phyloP scores from a whole-genome alignment of 2,888 invertebrate species.

The Xestobium rufovillosum region DNA sequence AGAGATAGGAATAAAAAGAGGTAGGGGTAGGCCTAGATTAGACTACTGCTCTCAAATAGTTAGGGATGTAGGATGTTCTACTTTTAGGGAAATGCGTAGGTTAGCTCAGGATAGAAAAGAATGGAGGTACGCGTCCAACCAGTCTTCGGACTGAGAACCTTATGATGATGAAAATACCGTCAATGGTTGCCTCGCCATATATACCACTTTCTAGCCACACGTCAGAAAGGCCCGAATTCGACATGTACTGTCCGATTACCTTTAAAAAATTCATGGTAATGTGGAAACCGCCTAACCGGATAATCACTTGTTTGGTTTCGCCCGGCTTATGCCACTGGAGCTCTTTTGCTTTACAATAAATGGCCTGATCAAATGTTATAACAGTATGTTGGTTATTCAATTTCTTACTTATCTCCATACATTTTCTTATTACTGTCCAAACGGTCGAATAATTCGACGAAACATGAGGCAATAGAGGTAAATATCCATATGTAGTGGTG shows the following conservation, averaged over 20 bases:
- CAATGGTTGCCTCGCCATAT: slow-evolving; percentile 15
- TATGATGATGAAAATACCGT: too few species aligned
- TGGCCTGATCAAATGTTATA: slow-evolving; percentile 20
- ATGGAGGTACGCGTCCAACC: too few species aligned
- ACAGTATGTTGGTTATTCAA: slow-evolving; percentile 13
- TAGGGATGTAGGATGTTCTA: too few species aligned
- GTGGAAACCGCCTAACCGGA: slow-evolving; percentile 20
- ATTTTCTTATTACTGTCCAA: slow-evolving; percentile 16
- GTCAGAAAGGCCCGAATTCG: slow-evolving; percentile 15
- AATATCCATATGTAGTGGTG: slow-evolving; percentile 13
- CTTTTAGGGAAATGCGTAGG: too few species aligned
- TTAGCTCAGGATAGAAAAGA: too few species aligned
- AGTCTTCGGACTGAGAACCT: too few species aligned
- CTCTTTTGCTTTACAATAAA: slow-evolving; percentile 21
- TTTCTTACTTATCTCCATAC: slow-evolving; percentile 12
- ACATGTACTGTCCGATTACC: slow-evolving; percentile 21
- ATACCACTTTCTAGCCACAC: slow-evolving; percentile 22
- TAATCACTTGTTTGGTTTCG: slow-evolving; percentile 10
- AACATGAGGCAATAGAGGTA: slow-evolving; percentile 16
- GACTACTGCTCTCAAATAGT: too few species aligned
- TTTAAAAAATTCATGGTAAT: slow-evolving; percentile 20
- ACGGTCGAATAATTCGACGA: slow-evolving; percentile 19
- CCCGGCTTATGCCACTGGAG: slow-evolving; percentile 17
- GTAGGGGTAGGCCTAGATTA: too few species aligned
- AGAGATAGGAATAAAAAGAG: too few species aligned